phyloP scores from a whole-genome alignment of 2,888 invertebrate genomes.

The Calameuta idolon region DNA sequence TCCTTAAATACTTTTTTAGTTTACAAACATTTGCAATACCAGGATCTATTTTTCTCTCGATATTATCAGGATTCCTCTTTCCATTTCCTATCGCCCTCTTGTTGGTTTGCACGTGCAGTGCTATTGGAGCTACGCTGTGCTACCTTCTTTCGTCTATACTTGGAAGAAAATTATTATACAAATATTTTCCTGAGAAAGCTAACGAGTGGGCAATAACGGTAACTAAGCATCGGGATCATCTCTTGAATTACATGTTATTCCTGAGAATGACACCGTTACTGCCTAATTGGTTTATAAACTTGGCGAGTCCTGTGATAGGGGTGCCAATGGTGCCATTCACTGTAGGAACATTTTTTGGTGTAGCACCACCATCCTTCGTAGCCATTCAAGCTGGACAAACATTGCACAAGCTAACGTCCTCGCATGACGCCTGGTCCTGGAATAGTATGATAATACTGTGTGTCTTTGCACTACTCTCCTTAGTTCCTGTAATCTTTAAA shows the following conservation, averaged over 20 bases:
- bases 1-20: conserved; percentile 69
- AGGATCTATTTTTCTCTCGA: conserved; percentile 97
- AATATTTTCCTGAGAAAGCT: conserved; percentile 90
- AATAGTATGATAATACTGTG: conserved; percentile 84
- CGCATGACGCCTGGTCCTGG: conserved; percentile 89
- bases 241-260: conserved; percentile 97
- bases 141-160: conserved; percentile 92
- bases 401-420: conserved; percentile 90
- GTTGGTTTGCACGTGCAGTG: conserved; percentile 94
- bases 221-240: conserved; percentile 84
- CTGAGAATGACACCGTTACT: conserved; percentile 96
- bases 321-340: conserved; percentile 94
- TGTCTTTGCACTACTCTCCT: conserved; percentile 83
- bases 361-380: conserved; percentile 96
- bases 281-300: conserved; percentile 99
- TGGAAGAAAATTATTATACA: conserved; percentile 85
- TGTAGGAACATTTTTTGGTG: conserved; percentile 95
- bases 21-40: conserved; percentile 99
- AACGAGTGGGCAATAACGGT: conserved; percentile 88
- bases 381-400: conserved; percentile 99
- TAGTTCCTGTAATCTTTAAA: conserved; percentile 90
- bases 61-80: conserved; percentile 96
- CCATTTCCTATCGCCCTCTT: conserved; percentile 90
- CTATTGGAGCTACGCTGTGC: conserved; percentile 94
- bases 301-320: conserved; percentile 96